Conservation (phyloP, 1,140 invertebrate genomes). For the Hycleus phaleratus region DNA sequence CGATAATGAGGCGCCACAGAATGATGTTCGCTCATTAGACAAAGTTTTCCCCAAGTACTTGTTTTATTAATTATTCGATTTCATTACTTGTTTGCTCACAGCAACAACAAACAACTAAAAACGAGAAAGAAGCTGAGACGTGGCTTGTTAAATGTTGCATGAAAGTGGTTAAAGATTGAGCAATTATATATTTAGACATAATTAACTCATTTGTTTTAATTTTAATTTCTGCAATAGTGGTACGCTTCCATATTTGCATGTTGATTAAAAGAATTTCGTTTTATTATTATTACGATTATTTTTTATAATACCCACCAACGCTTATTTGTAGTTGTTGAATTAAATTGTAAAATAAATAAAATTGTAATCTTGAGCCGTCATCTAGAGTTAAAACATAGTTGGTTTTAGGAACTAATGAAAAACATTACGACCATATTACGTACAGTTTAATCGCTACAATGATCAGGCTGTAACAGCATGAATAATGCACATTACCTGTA, state of each 20-base stretch:
- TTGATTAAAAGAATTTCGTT: too few relatives aligned
- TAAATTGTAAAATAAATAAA: conserved; percentile 10
- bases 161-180: conserved; percentile 11
- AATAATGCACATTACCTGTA: conserved; percentile 12
- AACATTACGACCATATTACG: conserved; percentile 18
- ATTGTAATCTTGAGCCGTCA: conserved; percentile 3
- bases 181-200: conserved; percentile 8
- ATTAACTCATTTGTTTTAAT: conserved; percentile 1
- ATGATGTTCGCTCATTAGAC: conserved; percentile 16
- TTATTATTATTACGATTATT: too few relatives aligned
- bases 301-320: too few relatives aligned
- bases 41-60: conserved; percentile 7
- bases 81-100: not conserved
- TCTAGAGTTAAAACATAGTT: not conserved
- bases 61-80: conserved; percentile 19
- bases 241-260: too few relatives aligned
- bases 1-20: conserved; percentile 15
- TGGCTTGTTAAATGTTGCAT: conserved; percentile 13
- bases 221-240: too few relatives aligned
- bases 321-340: not conserved
- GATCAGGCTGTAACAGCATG: conserved; percentile 11
- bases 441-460: conserved; percentile 15
- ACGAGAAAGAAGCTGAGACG: not conserved
- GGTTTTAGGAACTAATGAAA: conserved; percentile 16
- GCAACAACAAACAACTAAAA: too few relatives aligned